These are phyloP conservation scores for Bombycilla garrulus DNA, from an alignment of 2,113 vertebrate species.

Conservation along the genomic window DNA sequence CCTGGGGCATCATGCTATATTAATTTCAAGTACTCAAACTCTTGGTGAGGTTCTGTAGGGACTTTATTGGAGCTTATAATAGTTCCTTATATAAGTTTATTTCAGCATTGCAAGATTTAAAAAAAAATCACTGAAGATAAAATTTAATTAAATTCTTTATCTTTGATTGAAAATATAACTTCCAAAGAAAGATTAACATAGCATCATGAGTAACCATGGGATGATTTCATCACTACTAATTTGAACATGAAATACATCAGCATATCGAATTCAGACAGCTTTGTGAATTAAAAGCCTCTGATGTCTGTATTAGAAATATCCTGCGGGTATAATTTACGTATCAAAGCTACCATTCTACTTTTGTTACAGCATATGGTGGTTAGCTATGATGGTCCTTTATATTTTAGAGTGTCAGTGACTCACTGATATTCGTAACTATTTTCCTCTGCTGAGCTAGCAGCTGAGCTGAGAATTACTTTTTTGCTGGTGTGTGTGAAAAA, in stretches of 20 bases:
- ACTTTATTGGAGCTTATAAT: slow-evolving; percentile 29
- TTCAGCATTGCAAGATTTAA: neutral
- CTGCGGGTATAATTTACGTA: slow-evolving; percentile 59
- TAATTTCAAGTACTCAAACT: slow-evolving; percentile 32
- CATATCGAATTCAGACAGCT: slow-evolving; percentile 55
- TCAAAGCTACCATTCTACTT: slow-evolving; percentile 68
- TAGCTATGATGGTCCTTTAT: slow-evolving; percentile 6
- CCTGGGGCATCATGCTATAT: neutral
- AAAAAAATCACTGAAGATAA: slow-evolving; percentile 46
- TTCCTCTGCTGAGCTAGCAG: neutral
- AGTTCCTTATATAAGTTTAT: slow-evolving; percentile 28
- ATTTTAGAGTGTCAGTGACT: neutral
- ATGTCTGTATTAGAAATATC: slow-evolving; percentile 71
- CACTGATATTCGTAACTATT: neutral
- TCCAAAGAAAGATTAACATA: slow-evolving; percentile 64
- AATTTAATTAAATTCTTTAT: slow-evolving; percentile 74
- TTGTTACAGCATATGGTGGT: slow-evolving; percentile 25
- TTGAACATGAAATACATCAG: slow-evolving; percentile 65
- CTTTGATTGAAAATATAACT: slow-evolving; percentile 67
- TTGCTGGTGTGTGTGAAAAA: neutral
- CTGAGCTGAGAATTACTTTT: neutral
- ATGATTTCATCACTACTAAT: slow-evolving; percentile 71
- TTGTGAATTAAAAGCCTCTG: slow-evolving; percentile 67
- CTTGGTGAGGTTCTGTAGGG: slow-evolving; percentile 10
- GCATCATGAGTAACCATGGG: slow-evolving; percentile 55